Base-by-base conservation (phyloP, 35 echinoderm and acorn worm genomes). In the Holothuria glaberrima region DNA sequence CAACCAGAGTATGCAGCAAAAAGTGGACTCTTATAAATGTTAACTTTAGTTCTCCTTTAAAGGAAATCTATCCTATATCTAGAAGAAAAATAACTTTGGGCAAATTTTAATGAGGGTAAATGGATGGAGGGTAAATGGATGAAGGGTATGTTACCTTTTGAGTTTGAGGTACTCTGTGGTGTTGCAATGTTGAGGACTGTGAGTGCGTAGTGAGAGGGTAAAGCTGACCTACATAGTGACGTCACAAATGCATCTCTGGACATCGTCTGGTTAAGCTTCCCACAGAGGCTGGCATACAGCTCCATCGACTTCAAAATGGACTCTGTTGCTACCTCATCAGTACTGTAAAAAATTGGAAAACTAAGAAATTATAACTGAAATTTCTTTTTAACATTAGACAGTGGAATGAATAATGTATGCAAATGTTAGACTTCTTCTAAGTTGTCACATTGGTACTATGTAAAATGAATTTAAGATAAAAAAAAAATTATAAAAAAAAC, bases 211-310 rank as follows among this genome's bases (percentile, higher is more conserved):
- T 94, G 93, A 44, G 96, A 88, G 4, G 96, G 96, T 36, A 98
- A 69, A 0, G 96, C 94, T 2, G 96, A 90, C 58, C 94, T 92
- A 56, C 96, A 98, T 25, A 98, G 93, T 18, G 93, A 89, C 19
- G 91, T 98, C 56, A 98, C 93, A 86, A 98, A 98, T 12, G 96
- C 96, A 93, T 98, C 96, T 21, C 96, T 91, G 33, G 93, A 82
- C 13, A 94, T 72, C 12, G 90, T 98, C 81, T 95, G 90, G 30
- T 88, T 91, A 7, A 99, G 85, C 69, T 95, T 99, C 21, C 97
- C 97, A 86, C 97, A 99, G 58, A 99, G 86, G 71, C 97, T 99
- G 30, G 97, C 97, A 68, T 99, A 99, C 19, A 99, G 71, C 89
- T 99, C 93, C 69, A 94, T 86, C 6, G 93, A 99, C 58, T 99